A percentile compares a stretch with the other conserved stretches of the same genome.
Conservation (phyloP, 2,113 vertebrate genomes). For the Lophochroa leadbeateri region DNA sequence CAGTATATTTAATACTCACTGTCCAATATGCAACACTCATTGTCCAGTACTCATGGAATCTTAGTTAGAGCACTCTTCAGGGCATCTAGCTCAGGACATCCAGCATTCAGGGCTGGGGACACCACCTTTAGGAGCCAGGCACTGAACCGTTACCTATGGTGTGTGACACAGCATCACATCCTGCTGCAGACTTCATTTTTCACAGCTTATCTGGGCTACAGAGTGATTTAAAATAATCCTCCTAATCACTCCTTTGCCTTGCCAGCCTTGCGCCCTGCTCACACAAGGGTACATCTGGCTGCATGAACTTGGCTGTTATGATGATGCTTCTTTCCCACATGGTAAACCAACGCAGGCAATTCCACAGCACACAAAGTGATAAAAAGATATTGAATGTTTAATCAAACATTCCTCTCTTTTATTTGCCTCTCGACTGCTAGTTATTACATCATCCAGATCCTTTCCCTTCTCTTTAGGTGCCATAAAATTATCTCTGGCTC, state of each 20-base stretch:
- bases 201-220: neutral
- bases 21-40: neutral
- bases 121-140: neutral
- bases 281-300: neutral
- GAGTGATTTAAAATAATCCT: neutral
- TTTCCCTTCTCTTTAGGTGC: neutral
- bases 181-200: neutral
- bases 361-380: neutral
- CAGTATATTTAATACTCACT: neutral
- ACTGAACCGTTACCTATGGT: neutral
- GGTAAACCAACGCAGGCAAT: neutral
- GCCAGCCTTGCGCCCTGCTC: neutral
- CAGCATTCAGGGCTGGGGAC: neutral
- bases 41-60: neutral
- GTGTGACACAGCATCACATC: neutral
- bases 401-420: constrained; percentile 42
- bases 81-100: neutral
- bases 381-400: constrained; percentile 56
- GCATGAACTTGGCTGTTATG: neutral
- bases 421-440: constrained; percentile 31
- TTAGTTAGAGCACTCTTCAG: neutral
- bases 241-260: neutral
- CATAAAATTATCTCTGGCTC: constrained; percentile 51
- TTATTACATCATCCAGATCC: constrained; percentile 44
- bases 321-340: neutral